Conservation (phyloP, 2,888 invertebrate genomes). For the Sarcophaga variegata region DNA sequence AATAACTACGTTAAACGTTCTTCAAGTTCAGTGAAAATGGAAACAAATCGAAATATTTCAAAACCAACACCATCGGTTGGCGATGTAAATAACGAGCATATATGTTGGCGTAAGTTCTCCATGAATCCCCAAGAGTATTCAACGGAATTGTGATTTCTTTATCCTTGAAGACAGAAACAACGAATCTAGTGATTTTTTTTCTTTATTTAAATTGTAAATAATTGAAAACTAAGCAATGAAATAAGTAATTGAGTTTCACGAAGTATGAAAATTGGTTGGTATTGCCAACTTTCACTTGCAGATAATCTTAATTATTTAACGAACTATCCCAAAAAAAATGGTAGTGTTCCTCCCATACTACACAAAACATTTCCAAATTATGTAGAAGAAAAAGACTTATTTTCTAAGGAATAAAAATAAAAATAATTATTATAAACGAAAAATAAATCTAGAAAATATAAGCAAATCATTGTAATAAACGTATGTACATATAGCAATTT, state of each 20-base stretch:
- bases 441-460: not conserved
- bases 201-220: constrained; percentile 56
- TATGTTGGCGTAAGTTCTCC: constrained; percentile 83
- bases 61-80: constrained; percentile 73
- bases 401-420: constrained; percentile 25
- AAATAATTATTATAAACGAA: not conserved
- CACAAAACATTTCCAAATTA: constrained; percentile 45
- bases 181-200: constrained; percentile 67
- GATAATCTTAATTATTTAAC: constrained; percentile 18
- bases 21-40: constrained; percentile 72
- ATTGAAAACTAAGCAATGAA: not conserved
- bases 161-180: constrained; percentile 49
- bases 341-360: no score
- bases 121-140: constrained; percentile 82
- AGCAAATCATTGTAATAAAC: not conserved
- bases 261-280: no score
- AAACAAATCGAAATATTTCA: constrained; percentile 66
- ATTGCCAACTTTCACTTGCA: not conserved
- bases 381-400: constrained; percentile 42
- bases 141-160: constrained; percentile 79
- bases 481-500: not conserved
- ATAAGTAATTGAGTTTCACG: not conserved
- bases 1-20: constrained; percentile 74
- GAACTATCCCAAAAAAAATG: constrained; percentile 35
- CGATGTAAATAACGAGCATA: constrained; percentile 81